Base-by-base conservation (phyloP, 2,113 vertebrate species). In the Anolis carolinensis region DNA sequence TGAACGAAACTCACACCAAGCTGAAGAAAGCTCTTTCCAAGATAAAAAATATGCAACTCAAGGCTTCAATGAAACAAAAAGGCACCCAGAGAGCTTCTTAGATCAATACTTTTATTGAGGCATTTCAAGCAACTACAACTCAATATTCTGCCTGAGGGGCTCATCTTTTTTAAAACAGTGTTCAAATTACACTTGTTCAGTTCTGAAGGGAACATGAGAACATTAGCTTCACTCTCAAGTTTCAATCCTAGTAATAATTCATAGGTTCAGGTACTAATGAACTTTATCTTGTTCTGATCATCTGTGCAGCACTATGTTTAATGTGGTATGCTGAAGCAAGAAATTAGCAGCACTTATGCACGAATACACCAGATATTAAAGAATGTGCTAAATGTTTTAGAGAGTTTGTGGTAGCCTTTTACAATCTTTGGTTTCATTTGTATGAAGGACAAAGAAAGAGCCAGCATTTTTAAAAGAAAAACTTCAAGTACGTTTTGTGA, bases 191-290 rank as follows among this genome's bases (percentile, higher is more conserved):
- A 73, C 72, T 48, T 5, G 4, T 80, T 52, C 13, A 65, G 30
- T 68, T 32, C 75, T 44, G 44, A 21, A 44, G 70, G 9, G 48
- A 14, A 52, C 32, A 5, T 13, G 25, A 13, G 59, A 27, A 59
- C 36, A 76, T 18, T 5, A 88, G 65, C 50, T 75, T 52, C 6
- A 83, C 59, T 78, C 77, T 76, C 59, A 48, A 82, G 7, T 30
- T 76, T 48, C 34, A n/a, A 73, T 1, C 5, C n/a, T 68, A 83
- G 48, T 2, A 78, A 8, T 87, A 84, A 78, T 63, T 87, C 63
- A 63, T 63, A 5, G 0, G 0, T 1, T 8, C 10, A 65, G 74
- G 34, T 25, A 3, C 5, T 70, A 63, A 1, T 0, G 0, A 52
- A 36, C 27, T n/a, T 1, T 39, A 34, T 36, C 79, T 14, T 55